Evolutionary conservation across 2,888 invertebrate genomes (phyloP).

Genomic region (Tetragonula carbonaria): DNA sequence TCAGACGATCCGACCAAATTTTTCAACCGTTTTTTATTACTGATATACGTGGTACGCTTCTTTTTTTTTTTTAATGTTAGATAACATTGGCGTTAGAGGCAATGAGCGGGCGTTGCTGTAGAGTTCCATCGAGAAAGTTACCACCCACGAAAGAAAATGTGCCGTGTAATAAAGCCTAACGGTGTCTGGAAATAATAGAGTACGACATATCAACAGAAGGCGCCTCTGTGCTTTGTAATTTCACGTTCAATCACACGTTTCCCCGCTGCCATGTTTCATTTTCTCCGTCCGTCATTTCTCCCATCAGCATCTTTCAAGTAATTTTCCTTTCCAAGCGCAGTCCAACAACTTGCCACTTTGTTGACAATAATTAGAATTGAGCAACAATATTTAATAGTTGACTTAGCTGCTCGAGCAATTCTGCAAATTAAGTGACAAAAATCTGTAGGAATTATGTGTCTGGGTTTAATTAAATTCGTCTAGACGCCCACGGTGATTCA

Average conservation of each 20-base stretch:
- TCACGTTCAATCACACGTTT: neutral
- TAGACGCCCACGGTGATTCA: constrained; percentile 50
- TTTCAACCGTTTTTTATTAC: neutral
- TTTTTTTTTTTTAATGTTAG: neutral
- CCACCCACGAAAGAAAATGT: constrained; percentile 25
- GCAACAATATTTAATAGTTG: no score
- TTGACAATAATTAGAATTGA: no score
- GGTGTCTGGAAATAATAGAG: constrained; percentile 3
- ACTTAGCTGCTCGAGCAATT: no score
- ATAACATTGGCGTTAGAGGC: constrained; percentile 1
- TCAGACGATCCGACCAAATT: neutral
- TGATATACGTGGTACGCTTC: neutral
- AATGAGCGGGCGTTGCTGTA: neutral
- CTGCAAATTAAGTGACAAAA: neutral
- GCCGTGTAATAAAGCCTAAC: constrained; percentile 32
- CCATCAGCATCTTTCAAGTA: no score
- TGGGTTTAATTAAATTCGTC: constrained; percentile 57
- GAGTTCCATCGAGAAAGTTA: constrained; percentile 20
- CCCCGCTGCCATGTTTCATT: neutral
- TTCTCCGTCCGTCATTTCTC: neutral
- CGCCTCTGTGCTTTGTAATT: constrained; percentile 8
- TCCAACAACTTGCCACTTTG: no score
- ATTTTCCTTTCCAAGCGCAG: no score
- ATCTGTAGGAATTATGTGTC: neutral
- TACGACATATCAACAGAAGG: constrained; percentile 1